Conservation (phyloP, 2,797 vertebrate species). For the Aplochiton taeniatus region DNA sequence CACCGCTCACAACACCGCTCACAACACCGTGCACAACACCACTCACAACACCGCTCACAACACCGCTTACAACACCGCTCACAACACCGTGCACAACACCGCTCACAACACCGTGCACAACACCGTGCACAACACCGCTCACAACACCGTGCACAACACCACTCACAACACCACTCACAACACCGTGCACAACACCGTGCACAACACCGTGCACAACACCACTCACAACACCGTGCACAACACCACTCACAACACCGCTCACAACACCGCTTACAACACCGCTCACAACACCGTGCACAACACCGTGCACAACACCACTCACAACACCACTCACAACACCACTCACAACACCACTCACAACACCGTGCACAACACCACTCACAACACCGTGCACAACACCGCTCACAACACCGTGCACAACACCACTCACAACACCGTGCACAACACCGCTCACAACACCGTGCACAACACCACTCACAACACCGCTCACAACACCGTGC, state of each 20-base stretch:
- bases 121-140: background rate
- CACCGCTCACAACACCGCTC: background rate
- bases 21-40: background rate
- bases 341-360: background rate
- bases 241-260: background rate
- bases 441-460: background rate
- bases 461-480: too few species aligned
- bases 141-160: background rate
- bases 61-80: background rate
- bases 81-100: background rate
- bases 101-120: too few species aligned
- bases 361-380: too few species aligned
- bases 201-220: background rate
- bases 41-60: background rate
- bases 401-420: too few species aligned
- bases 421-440: background rate
- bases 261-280: background rate
- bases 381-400: background rate
- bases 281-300: background rate
- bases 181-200: background rate
- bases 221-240: background rate
- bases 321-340: background rate
- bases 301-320: too few species aligned
- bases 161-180: background rate
- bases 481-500: background rate